These are phyloP conservation scores for Aphelocoma californica DNA, from an alignment of 2,797 vertebrate genomes.

Conservation along the genomic window DNA sequence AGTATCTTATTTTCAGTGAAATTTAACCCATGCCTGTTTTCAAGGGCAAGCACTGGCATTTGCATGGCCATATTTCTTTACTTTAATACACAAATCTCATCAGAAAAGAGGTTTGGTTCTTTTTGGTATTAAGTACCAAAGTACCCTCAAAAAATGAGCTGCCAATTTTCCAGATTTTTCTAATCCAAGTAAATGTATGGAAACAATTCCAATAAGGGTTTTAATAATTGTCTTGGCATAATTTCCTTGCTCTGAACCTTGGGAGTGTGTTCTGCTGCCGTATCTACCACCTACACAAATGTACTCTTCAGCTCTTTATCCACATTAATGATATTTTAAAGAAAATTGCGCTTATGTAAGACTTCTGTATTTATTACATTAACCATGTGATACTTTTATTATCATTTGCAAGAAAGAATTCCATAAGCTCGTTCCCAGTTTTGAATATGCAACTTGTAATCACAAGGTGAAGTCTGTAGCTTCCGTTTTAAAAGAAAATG, in stretches of 20 bases:
- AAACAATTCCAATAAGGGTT: background rate
- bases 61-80: background rate
- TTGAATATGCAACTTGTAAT: background rate
- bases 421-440: background rate
- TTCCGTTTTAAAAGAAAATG: background rate
- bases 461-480: background rate
- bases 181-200: background rate
- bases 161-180: background rate
- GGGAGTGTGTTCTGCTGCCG: background rate
- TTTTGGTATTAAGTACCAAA: background rate
- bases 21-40: background rate
- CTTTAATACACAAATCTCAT: background rate
- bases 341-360: conserved; percentile 22
- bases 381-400: background rate
- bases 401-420: background rate
- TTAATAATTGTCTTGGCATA: background rate
- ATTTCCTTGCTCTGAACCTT: background rate
- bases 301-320: background rate
- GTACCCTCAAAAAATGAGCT: background rate
- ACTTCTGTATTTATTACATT: conserved; percentile 31
- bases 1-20: background rate
- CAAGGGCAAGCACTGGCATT: background rate
- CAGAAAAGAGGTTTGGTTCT: background rate
- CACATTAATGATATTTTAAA: conserved; percentile 37
- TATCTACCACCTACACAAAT: background rate